Base-by-base conservation (phyloP, 1,140 invertebrate genomes). In the Archegozetes longisetosus region DNA sequence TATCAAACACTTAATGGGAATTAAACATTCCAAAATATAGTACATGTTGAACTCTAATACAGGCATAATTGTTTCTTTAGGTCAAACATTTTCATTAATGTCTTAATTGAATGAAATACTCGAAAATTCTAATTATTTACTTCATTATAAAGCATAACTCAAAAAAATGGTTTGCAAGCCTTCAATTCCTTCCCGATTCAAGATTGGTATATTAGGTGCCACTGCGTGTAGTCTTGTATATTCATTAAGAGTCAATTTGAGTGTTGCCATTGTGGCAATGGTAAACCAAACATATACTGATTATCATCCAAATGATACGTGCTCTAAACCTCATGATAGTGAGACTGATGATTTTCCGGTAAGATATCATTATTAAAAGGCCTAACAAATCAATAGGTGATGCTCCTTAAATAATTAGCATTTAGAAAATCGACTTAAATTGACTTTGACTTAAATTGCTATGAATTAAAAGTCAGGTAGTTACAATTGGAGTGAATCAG, bases 211-310 rank as follows among this genome's bases (percentile, higher is more conserved):
- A 66, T 84, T 93, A 81, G 80, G 91, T 57, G 93, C 93, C 72
- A 75, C 88, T 66, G 88, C 86, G 27, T 90, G 90, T 83, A 85
- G 85, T 29, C 88, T 89, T 70, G 84, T 89, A 0, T 94, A 95
- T 73, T 80, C 91, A 57, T 88, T 94, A 84, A 76, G 92, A 55
- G 91, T 89, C 23, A 95, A 95, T 71, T 85, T 96, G 79, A 93
- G 88, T 2, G 87, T 95, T 40, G 90, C 90, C 13, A 92, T 96
- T 66, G 89, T 96, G 50, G 88, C 88, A 14, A 96, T 95, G 91
- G 88, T 91, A 66, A 79, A 83, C 60, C 32, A 25, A 4, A 51
- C 49, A 22, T 20, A 20, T 12, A 22, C n/a, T 24, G 20, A 20
- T 55, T 9, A 9, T 9, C 53, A 6, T 9, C 17, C 20, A 25